A percentile compares a stretch with the other conserved stretches of the same genome.
Conservation (phyloP, 2,113 vertebrate species). For the Halcyon senegalensis region DNA sequence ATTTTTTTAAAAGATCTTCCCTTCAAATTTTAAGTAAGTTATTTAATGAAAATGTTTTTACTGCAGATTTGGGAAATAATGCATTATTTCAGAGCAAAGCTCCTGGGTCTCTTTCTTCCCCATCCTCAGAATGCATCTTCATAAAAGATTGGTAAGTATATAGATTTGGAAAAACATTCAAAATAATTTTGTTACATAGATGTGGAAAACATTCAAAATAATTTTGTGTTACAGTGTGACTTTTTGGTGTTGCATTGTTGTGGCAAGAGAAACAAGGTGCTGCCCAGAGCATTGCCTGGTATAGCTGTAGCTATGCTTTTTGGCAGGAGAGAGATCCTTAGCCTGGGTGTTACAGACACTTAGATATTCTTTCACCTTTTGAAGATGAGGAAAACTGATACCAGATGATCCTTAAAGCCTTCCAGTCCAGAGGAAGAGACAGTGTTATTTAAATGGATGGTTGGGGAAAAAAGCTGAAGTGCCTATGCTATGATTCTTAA, state of each 20-base stretch:
- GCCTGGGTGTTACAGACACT: not conserved
- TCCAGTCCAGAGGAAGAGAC: not conserved
- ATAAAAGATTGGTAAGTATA: not conserved
- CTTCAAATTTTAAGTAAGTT: not conserved
- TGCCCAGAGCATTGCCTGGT: not conserved
- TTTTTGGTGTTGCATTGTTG: not conserved
- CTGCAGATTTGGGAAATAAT: not conserved
- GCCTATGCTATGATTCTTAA: not conserved
- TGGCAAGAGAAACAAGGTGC: not conserved
- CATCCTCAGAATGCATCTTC: not conserved
- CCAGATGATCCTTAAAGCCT: not conserved
- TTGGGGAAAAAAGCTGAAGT: not conserved
- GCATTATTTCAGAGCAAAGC: not conserved
- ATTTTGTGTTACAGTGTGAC: not conserved
- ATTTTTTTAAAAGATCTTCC: not conserved
- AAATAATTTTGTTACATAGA: not conserved
- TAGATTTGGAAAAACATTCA: not conserved
- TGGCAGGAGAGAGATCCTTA: not conserved
- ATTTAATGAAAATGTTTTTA: not conserved
- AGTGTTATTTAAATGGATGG: not conserved
- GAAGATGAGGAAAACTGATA: not conserved
- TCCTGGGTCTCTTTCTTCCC: not conserved
- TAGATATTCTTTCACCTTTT: not conserved
- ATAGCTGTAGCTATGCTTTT: not conserved
- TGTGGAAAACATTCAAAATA: not conserved